phyloP scores from a whole-genome alignment of 2,797 vertebrate genomes.

The Rhynchotus rufescens region DNA sequence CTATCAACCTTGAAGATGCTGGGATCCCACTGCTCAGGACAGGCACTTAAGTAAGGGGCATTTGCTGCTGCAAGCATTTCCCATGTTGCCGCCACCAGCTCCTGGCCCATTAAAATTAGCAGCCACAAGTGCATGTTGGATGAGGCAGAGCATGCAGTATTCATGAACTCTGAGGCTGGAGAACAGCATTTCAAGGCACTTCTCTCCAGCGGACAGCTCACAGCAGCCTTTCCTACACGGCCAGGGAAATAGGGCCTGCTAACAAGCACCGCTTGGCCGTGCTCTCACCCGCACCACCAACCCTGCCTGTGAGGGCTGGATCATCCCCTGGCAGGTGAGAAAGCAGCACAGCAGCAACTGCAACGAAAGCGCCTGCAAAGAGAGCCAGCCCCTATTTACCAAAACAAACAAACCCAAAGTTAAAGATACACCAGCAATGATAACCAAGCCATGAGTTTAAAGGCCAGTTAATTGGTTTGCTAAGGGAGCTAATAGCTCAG shows the following conservation, averaged over 20 bases:
- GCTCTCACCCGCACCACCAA: not conserved
- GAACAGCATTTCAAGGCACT: not conserved
- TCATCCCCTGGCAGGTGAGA: not conserved
- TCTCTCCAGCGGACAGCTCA: not conserved
- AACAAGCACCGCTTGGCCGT: not conserved
- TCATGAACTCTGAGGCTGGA: not conserved
- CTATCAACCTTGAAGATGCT: conserved; percentile 38
- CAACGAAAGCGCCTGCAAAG: not conserved
- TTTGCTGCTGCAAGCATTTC: not conserved
- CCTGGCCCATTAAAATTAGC: not conserved
- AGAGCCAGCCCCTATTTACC: not conserved
- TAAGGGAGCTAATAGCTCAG: conserved; percentile 32
- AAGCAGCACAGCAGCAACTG: not conserved
- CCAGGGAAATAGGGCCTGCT: not conserved
- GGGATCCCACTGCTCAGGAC: not conserved
- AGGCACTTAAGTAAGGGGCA: not conserved
- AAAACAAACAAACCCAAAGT: not conserved
- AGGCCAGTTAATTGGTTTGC: conserved; percentile 20
- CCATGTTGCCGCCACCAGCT: not conserved
- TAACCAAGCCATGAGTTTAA: conserved; percentile 2
- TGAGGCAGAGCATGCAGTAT: not conserved
- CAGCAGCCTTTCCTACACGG: not conserved
- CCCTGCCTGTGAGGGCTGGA: not conserved
- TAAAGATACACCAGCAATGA: not conserved
- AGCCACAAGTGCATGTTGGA: not conserved